Evolutionary conservation across 2,113 vertebrate genomes (phyloP).

Genomic region (Oriolus oriolus): DNA sequence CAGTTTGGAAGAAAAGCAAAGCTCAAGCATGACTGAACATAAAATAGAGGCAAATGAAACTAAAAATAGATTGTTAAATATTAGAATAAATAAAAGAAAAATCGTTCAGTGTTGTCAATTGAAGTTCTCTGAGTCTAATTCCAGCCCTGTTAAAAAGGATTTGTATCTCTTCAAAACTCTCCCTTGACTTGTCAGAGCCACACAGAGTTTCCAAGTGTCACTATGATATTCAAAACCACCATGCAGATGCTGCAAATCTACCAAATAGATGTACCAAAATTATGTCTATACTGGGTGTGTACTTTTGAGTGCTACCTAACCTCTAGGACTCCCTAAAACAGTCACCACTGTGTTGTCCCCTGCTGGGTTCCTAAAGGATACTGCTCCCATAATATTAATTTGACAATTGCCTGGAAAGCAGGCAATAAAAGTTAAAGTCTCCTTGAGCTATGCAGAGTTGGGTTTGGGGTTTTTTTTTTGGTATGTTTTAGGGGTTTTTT

Average conservation of each 20-base stretch:
- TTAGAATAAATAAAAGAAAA: neutral
- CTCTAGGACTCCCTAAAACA: neutral
- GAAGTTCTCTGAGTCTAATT: neutral
- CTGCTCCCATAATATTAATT: neutral
- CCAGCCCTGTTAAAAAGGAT: neutral
- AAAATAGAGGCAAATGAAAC: neutral
- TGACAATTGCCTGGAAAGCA: neutral
- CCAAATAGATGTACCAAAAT: neutral
- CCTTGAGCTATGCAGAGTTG: accelerated
- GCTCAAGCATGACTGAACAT: neutral
- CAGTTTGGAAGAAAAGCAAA: neutral
- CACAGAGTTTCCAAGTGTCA: neutral
- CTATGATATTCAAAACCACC: neutral
- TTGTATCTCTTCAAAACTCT: neutral
- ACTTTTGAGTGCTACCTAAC: neutral
- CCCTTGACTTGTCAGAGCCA: neutral
- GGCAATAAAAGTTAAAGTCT: neutral
- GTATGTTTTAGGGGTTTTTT: neutral
- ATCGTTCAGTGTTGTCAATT: accelerated
- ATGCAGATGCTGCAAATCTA: neutral
- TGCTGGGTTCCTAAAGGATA: neutral
- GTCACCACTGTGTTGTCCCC: neutral
- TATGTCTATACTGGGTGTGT: neutral
- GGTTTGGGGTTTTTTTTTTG: neutral
- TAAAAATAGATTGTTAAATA: neutral